Base-by-base conservation (phyloP, 2,113 vertebrate genomes). In the Menura novaehollandiae region DNA sequence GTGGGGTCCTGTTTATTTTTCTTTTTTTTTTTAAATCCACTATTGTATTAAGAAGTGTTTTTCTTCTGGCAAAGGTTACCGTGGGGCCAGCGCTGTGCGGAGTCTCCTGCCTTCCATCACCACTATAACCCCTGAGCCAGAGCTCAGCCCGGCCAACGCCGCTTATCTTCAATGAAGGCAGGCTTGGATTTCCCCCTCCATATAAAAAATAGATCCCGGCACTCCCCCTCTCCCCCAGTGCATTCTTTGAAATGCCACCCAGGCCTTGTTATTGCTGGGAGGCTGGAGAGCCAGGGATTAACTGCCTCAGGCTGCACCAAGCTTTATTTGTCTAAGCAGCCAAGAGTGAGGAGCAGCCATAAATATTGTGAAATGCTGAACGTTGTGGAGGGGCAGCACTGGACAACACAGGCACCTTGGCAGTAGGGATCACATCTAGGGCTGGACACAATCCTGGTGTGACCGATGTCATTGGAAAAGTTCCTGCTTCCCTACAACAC, bases 251-350 rank as follows among this genome's bases (percentile, higher is more conserved):
- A 95, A 95, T 93, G 85, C 92, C 95, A 96, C 93, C 93, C 93
- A 97, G 72, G 44, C 93, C 95, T 82, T 97, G 87, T 88, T 93
- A 95, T 87, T 95, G 87, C 94, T 88, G 74, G 56, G 90, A 95
- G 92, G 86, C 73, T 55, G 53, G 56, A 86, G 39, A 95, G 85
- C 19, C 41, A 44, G 93, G 93, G 93, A 92, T 96, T 95, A 97
- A 96, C 85, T 26, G 84, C 87, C 71, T 92, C 71, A 64, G 81
- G 68, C 84, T 93, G 87, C 93, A 90, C 85, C 93, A 97, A 78
- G 76, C 94, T 95, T 96, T 95, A 91, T 97, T 98, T 97, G 89
- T 96, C 77, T 97, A 97, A 97, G 93, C 80, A 96, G 94, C 94
- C 79, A 76, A 46, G 92, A 52, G 83, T 55, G 59, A 93, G 77